These are phyloP conservation scores for Notarius lentiginosus DNA, from an alignment of 2,113 vertebrate species.

Conservation along the genomic window DNA sequence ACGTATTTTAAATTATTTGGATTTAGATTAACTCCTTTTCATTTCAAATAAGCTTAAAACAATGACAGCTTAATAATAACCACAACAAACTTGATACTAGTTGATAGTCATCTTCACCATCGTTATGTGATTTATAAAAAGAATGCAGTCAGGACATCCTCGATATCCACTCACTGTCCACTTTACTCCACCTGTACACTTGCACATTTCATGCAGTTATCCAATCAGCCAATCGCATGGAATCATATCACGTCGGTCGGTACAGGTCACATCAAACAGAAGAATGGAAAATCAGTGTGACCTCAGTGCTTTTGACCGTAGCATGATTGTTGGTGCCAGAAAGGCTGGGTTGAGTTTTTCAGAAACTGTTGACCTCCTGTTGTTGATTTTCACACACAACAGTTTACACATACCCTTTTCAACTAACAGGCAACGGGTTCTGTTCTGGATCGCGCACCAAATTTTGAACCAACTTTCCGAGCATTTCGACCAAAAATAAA, in stretches of 20 bases:
- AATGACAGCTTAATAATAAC: neutral
- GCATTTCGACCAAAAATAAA: too few relatives aligned
- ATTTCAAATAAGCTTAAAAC: neutral
- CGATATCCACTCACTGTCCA: neutral
- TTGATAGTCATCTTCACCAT: neutral
- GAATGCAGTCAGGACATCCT: too few relatives aligned
- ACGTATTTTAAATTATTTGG: neutral
- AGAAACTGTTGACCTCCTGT: neutral
- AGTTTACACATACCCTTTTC: neutral
- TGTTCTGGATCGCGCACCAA: too few relatives aligned
- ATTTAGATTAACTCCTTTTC: neutral
- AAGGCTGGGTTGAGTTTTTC: neutral
- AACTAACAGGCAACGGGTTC: too few relatives aligned
- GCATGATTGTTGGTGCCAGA: neutral
- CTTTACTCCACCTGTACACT: neutral
- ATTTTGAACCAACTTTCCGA: too few relatives aligned
- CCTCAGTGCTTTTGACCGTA: neutral
- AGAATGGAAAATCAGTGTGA: neutral
- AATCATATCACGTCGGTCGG: neutral
- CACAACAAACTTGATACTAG: neutral
- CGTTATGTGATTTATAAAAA: neutral
- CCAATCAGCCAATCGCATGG: neutral
- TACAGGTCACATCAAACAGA: neutral
- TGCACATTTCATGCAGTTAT: neutral
- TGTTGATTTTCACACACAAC: neutral